phyloP scores from a whole-genome alignment of 2,888 invertebrate species.

The Oxyscelio sp. region DNA sequence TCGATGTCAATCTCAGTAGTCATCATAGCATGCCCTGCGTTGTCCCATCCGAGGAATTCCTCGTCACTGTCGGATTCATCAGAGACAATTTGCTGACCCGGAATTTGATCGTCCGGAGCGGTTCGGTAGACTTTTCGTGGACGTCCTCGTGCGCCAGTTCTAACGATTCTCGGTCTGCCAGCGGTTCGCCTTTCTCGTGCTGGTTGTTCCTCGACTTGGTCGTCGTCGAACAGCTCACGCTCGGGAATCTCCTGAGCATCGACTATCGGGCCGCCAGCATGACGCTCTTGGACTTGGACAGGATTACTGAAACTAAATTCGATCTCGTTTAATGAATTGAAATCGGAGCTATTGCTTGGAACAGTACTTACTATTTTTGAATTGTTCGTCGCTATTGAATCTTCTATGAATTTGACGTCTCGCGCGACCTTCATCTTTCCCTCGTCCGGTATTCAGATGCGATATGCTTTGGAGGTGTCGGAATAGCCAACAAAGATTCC shows the following conservation, averaged over 20 bases:
- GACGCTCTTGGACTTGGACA: not conserved
- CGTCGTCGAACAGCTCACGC: not conserved
- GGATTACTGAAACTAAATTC: not conserved
- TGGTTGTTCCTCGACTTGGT: not conserved
- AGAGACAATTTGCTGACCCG: too few relatives aligned
- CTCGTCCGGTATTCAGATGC: slow-evolving; percentile 7
- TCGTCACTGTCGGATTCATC: too few relatives aligned
- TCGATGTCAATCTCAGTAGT: slow-evolving; percentile 25
- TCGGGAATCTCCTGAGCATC: not conserved
- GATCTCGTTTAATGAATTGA: not conserved
- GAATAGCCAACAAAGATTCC: too few relatives aligned
- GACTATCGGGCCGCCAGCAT: not conserved
- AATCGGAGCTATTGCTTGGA: not conserved
- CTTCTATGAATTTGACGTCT: slow-evolving; percentile 6
- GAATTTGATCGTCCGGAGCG: not conserved
- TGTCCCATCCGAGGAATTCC: slow-evolving; percentile 14
- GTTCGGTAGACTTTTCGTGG: not conserved
- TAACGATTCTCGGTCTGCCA: not conserved
- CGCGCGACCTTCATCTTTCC: not conserved
- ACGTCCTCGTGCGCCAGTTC: not conserved
- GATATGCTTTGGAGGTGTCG: slow-evolving; percentile 5
- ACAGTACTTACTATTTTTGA: not conserved
- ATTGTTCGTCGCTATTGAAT: not conserved
- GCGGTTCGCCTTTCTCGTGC: not conserved
- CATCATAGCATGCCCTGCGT: not conserved